A percentile compares a stretch with the other conserved stretches of the same genome.
Conservation (phyloP, 2,888 invertebrate species). For the Lapara coniferarum region DNA sequence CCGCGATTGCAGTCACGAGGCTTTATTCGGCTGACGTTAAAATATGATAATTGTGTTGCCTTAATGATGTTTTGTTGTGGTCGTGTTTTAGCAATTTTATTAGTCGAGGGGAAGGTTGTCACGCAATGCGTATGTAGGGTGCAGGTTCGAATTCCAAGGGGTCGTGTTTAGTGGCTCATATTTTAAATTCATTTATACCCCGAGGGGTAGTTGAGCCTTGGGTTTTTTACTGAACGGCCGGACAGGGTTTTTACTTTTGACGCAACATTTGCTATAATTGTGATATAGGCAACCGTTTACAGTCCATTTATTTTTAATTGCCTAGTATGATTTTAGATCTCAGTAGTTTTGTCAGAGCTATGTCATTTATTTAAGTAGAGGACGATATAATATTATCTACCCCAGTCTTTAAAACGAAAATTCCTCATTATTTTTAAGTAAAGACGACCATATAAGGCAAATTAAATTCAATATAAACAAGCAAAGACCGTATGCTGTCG, state of each 20-base stretch:
- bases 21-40: slow-evolving; percentile 1
- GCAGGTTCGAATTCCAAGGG: background rate
- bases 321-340: no score
- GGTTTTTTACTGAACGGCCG: no score
- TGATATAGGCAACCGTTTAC: no score
- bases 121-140: background rate
- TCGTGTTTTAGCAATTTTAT: background rate
- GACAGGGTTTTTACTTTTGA: no score
- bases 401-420: background rate
- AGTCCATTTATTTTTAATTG: no score
- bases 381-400: background rate
- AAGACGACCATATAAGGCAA: background rate
- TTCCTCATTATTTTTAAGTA: background rate
- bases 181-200: no score
- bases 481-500: no score
- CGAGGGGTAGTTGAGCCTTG: no score
- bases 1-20: background rate
- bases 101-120: background rate
- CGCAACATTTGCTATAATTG: no score
- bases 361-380: no score
- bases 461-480: background rate
- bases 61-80: slow-evolving; percentile 3
- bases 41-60: background rate
- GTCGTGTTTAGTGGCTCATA: no score
- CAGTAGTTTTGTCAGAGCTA: no score